Conservation (phyloP, 35 echinoderm and acorn worm genomes). For the Ophioderma brevispina region DNA sequence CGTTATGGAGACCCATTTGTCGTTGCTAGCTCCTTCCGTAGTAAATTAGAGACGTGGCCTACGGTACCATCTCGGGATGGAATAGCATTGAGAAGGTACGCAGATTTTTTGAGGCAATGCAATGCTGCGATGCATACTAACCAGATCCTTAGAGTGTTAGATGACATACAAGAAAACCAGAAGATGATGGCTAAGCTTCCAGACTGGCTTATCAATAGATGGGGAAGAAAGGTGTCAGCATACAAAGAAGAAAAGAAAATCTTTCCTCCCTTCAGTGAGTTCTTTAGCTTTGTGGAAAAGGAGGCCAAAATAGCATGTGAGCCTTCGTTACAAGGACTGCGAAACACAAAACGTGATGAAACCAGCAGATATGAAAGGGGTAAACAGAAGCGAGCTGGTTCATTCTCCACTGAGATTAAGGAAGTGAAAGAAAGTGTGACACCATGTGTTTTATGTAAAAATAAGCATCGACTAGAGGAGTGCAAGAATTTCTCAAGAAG, state of each 20-base stretch:
- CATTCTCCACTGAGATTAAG: not conserved
- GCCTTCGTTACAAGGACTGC: not conserved
- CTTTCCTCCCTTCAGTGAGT: slow-evolving; percentile 54
- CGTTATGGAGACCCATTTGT: slow-evolving; percentile 9
- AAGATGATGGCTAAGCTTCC: slow-evolving; percentile 67
- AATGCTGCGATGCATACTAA: slow-evolving; percentile 12
- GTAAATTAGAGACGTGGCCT: not conserved
- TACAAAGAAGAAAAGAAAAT: not conserved
- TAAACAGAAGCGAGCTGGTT: not conserved
- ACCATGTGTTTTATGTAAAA: slow-evolving; percentile 34
- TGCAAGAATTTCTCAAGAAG: slow-evolving; percentile 42
- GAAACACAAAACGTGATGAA: not conserved
- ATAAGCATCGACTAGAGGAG: slow-evolving; percentile 25
- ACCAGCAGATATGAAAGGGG: not conserved
- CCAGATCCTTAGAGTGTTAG: not conserved
- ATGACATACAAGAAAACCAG: slow-evolving; percentile 16
- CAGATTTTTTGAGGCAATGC: slow-evolving; percentile 51
- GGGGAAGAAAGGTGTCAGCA: slow-evolving; percentile 21
- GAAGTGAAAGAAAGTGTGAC: not conserved
- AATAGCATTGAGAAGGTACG: slow-evolving; percentile 26
- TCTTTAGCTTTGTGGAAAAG: slow-evolving; percentile 52
- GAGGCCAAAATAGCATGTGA: slow-evolving; percentile 57
- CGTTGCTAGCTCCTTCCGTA: not conserved
- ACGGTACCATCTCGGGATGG: slow-evolving; percentile 28
- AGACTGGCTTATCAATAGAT: slow-evolving; percentile 20